Conservation (phyloP, 2,797 vertebrate genomes). For the Coranthus polyacanthus region DNA sequence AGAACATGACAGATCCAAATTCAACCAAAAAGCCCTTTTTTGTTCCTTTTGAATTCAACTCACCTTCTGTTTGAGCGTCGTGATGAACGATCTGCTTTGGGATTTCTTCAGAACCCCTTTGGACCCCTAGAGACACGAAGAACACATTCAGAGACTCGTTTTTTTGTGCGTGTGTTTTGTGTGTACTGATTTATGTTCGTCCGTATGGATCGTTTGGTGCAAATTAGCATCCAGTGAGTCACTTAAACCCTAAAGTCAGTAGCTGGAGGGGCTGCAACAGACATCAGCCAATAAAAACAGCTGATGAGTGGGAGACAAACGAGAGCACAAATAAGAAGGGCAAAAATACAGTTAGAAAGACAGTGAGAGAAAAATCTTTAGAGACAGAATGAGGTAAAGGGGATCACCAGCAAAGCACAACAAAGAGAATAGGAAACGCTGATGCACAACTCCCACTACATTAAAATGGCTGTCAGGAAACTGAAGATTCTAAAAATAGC, state of each 20-base stretch:
- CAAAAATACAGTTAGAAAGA: constrained; percentile 20
- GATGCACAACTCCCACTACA: constrained; percentile 48
- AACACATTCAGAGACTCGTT: constrained; percentile 37
- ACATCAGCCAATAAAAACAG: constrained; percentile 51
- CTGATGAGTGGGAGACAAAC: constrained; percentile 33
- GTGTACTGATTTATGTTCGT: constrained; percentile 34
- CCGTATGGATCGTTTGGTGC: constrained; percentile 33
- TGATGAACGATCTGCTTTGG: constrained; percentile 92
- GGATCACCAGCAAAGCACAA: constrained; percentile 51
- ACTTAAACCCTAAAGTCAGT: constrained; percentile 52
- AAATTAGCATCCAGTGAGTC: constrained; percentile 57
- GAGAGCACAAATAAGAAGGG: neutral
- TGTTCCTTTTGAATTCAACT: constrained; percentile 43
- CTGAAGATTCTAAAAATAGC: constrained; percentile 76
- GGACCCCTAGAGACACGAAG: constrained; percentile 83
- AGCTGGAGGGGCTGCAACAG: constrained; percentile 49
- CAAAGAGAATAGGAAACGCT: constrained; percentile 57
- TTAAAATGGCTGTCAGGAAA: constrained; percentile 74
- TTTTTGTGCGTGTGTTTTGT: neutral
- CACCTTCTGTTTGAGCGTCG: constrained; percentile 96
- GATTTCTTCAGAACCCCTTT: constrained; percentile 94
- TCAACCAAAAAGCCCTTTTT: neutral
- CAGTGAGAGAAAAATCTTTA: constrained; percentile 14
- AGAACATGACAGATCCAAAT: constrained; percentile 17
- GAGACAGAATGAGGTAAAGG: constrained; percentile 52